Evolutionary conservation across 2,113 vertebrate genomes (phyloP).

Genomic region (Morone chrysops): DNA sequence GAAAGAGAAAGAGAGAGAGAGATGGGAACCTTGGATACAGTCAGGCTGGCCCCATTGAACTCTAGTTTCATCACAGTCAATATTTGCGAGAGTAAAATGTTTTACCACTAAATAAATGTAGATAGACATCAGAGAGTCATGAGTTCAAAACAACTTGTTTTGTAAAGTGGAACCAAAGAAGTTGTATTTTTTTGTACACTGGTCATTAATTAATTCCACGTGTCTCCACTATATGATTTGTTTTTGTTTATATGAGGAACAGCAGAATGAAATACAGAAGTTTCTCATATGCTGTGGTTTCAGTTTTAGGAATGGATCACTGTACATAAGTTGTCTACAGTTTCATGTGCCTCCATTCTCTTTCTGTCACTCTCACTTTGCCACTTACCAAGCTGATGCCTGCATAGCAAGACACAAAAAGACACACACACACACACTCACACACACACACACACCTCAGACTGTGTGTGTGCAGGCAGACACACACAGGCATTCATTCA

Average conservation of each 20-base stretch:
- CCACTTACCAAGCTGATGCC: conserved; percentile 35
- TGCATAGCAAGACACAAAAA: conserved; percentile 20
- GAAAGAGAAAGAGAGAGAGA: conserved; percentile 4
- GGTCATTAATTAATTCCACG: not conserved
- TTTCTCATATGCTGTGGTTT: not conserved
- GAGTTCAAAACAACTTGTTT: conserved; percentile 28
- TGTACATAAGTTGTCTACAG: conserved; percentile 3
- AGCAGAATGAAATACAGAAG: conserved; percentile 5
- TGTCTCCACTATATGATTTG: not conserved
- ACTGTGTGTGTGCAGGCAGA: not conserved
- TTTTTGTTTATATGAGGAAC: not conserved
- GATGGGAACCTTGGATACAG: conserved; percentile 56
- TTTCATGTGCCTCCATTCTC: conserved; percentile 45
- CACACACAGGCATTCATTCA: conserved; percentile 42
- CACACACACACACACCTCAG: not conserved
- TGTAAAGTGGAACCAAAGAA: not conserved
- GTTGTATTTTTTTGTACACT: conserved; percentile 1
- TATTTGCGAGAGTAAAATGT: conserved; percentile 8
- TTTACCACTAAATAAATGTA: not conserved
- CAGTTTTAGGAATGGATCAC: conserved; percentile 14
- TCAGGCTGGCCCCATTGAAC: conserved; percentile 45
- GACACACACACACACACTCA: conserved; percentile 20
- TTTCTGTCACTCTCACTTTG: conserved; percentile 49
- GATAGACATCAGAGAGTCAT: not conserved
- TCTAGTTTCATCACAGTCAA: not conserved